Conservation (phyloP, 2,888 invertebrate genomes). For the Halocaridina rubra region DNA sequence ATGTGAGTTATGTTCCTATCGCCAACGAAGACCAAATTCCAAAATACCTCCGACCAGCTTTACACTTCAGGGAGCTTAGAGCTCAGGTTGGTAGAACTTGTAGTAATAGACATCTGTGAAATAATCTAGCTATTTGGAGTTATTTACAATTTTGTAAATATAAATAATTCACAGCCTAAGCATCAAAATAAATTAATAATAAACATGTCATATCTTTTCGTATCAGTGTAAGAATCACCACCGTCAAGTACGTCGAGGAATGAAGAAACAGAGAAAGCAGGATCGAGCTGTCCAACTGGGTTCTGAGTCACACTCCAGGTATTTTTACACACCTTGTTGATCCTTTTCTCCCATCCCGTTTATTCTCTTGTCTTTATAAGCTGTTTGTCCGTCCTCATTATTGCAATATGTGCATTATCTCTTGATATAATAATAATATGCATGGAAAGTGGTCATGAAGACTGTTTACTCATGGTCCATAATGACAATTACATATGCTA, state of each 20-base stretch:
- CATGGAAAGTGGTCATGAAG: no score
- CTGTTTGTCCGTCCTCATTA: no score
- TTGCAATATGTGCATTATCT: constrained; percentile 11
- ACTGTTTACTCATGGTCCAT: no score
- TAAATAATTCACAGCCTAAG: no score
- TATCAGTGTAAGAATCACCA: constrained; percentile 38
- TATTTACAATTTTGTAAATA: no score
- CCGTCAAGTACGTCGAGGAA: background rate
- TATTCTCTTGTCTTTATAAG: background rate
- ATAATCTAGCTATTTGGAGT: no score
- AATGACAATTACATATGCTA: no score
- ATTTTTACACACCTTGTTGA: background rate
- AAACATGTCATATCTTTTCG: background rate
- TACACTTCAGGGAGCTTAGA: constrained; percentile 39
- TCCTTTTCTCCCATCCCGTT: no score
- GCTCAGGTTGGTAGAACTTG: constrained; percentile 12
- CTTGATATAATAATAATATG: background rate
- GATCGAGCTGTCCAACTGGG: no score
- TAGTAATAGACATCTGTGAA: no score
- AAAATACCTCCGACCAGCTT: constrained; percentile 33
- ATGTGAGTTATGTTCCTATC: constrained; percentile 25
- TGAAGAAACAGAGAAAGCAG: background rate
- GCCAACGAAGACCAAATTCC: constrained; percentile 26
- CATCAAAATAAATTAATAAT: no score
- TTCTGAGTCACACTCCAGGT: no score